Evolutionary conservation across 2,888 invertebrate species (phyloP).

Genomic region (Lycophotia porphyrea): DNA sequence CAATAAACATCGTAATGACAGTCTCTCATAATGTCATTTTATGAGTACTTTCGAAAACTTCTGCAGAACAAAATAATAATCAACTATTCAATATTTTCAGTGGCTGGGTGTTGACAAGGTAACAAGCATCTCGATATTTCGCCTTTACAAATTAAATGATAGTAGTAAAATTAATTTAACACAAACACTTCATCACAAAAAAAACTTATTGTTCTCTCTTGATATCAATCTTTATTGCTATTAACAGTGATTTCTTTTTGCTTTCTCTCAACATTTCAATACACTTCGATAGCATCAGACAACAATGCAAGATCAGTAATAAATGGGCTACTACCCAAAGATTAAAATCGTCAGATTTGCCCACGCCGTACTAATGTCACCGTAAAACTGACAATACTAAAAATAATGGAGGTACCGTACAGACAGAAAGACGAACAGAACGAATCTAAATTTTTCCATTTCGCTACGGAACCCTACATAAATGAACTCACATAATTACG

Average conservation of each 20-base stretch:
- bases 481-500: not conserved
- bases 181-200: conserved; percentile 16
- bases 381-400: not conserved
- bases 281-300: conserved; percentile 53
- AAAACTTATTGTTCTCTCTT: conserved; percentile 35
- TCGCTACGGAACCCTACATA: not conserved
- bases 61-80: not conserved
- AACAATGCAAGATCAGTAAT: conserved; percentile 41
- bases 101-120: not conserved
- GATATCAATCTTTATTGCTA: conserved; percentile 57
- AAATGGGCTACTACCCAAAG: not conserved
- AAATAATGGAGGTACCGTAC: not conserved
- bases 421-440: not conserved
- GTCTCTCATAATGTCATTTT: not conserved
- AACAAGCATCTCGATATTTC: not conserved
- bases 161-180: conserved; percentile 17
- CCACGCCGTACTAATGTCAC: not conserved
- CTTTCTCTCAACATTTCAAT: conserved; percentile 63
- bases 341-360: not conserved
- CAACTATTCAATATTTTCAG: not conserved
- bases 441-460: not conserved
- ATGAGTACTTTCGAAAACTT: not conserved
- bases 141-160: conserved; percentile 31
- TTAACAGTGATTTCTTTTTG: conserved; percentile 53
- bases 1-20: not conserved